Evolutionary conservation across 1,140 invertebrate species (phyloP), one percentile per base, ranked within the genome.

Genomic region (Portunus trituberculatus): DNA sequence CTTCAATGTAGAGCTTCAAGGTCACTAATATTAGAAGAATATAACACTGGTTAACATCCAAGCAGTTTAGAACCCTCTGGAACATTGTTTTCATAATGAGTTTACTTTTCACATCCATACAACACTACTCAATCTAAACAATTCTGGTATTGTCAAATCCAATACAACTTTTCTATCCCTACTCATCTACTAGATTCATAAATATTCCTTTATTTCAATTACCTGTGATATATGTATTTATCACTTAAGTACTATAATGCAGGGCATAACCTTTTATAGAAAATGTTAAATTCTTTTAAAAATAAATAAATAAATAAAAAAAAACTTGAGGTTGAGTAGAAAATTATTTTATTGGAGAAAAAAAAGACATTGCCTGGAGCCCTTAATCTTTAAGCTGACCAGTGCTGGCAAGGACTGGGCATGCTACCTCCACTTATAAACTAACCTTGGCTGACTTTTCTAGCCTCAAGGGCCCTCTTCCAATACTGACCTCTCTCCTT

Each of bases 401-500:
- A 76, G 67, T n/a, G 20, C 6, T 7, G 67, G 20, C 67, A n/a
- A n/a, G 67, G 88, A 86, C 88, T 46, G 25, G 39, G 45, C 25
- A 90, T n/a, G n/a, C 67, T 20, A 25, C n/a, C 48, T 82, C 91
- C 91, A 16, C 67, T 39, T 31, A n/a, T 20, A 91, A 0, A 67
- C 45, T 31, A 91, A 29, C n/a, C 16, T 59, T 91, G 89, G 31
- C 48, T 91, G 89, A 28, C 46, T 91, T 59, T 91, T 32, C 25
- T 14, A 4, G 29, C 59, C 29, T 67, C 46, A 28, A 25, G 12
- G 46, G 89, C 31, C n/a, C 29, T 45, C 82, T 46, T 93, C 92
- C 83, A 86, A 83, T 83, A 93, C 92, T 91, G 89, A 91, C 59
- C 89, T 91, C 89, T 59, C 28, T 59, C 48, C 46, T 91, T 59